Evolutionary conservation across 2,113 vertebrate genomes (phyloP), one percentile per base, ranked within the genome.

Genomic region (Xyrauchen texanus): DNA sequence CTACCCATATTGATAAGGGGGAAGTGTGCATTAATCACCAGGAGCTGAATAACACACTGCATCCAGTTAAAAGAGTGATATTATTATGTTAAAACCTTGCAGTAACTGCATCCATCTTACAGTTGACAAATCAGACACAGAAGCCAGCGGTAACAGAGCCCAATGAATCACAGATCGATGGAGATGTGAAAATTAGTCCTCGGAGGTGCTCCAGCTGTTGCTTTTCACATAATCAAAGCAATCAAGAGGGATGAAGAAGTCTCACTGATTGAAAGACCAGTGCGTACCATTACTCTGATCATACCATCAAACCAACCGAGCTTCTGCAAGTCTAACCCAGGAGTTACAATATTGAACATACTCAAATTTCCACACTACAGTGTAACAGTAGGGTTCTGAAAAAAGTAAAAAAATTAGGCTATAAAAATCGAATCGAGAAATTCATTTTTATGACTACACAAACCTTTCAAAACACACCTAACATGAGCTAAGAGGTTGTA

Each of bases 261-360:
- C 62, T 67, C 62, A 67, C 60, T 64, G 76, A 82, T 63, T 62
- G 62, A 66, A 11, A 46, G 61, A 67, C 7, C 1, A 34, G 12
- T 58, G 63, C n/a, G 12, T 15, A 44, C 79, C 12, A 53, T 52
- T 34, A 60, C 51, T 63, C 21, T 4, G 16, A 75, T 75, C 60
- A 72, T 7, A 49, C 21, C 21, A 63, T 63, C 57, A 52, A 63
- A 75, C 49, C 57, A 75, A 75, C 42, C 45, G 21, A 63, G 60
- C 72, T 63, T 15, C 57, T 86, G 83, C 85, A 82, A 88, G 82
- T 82, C 84, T 53, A 65, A 84, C 82, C 84, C 85, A 84, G 15
- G 55, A 58, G 55, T 58, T 58, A n/a, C 6, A 15, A 34, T 34
- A 3, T 34, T 34, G 21, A 34, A 34, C 21, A 34, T 34, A 34